A percentile compares a stretch with the other conserved stretches of the same genome.
phyloP scores from a whole-genome alignment of 2,888 invertebrate species.

The Ectropis crepuscularia region DNA sequence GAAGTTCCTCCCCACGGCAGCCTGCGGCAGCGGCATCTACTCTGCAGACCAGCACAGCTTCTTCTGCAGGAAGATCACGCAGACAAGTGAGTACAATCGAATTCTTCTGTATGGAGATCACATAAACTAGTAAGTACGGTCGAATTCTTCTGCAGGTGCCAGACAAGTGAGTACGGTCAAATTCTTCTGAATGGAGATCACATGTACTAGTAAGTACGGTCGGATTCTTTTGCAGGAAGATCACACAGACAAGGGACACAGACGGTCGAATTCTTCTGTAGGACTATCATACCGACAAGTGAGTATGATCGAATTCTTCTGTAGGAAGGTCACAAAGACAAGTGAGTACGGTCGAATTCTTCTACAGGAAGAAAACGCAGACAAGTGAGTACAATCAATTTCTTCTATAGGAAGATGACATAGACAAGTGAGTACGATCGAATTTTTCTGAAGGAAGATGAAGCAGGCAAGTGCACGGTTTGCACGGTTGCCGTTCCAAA shows the following conservation, averaged over 20 bases:
- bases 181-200: not conserved
- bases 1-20: slow-evolving; percentile 72
- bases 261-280: not conserved
- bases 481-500: too few species aligned
- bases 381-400: slow-evolving; percentile 77
- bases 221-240: not conserved
- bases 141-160: slow-evolving; percentile 41
- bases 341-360: slow-evolving; percentile 68
- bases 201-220: not conserved
- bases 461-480: too few species aligned
- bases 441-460: too few species aligned
- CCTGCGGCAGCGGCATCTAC: slow-evolving; percentile 65
- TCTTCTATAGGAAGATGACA: slow-evolving; percentile 3
- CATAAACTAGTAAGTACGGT: not conserved
- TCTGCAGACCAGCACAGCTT: slow-evolving; percentile 65
- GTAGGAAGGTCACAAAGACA: slow-evolving; percentile 72
- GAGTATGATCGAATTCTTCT: slow-evolving; percentile 46
- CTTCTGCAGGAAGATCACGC: slow-evolving; percentile 90
- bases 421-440: not conserved
- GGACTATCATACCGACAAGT: slow-evolving; percentile 82
- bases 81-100: slow-evolving; percentile 81
- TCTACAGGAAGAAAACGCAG: slow-evolving; percentile 63
- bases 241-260: not conserved
- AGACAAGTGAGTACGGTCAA: slow-evolving; percentile 46
- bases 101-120: slow-evolving; percentile 6